Base-by-base conservation (phyloP, 1,140 invertebrate species). In the Xylocopa sonorina region DNA sequence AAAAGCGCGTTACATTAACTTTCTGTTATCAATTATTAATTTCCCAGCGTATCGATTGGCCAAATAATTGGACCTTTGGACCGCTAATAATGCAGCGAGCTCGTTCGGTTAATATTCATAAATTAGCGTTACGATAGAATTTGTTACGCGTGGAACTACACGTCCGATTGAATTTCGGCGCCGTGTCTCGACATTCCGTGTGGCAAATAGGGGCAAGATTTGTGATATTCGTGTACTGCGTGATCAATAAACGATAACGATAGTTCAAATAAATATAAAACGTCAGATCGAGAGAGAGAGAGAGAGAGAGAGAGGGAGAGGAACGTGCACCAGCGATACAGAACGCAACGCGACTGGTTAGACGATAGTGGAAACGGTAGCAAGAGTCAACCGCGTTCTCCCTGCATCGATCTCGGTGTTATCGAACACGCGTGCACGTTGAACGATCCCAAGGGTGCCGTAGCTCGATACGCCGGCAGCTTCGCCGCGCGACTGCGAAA, bases 401-500 rank as follows among this genome's bases (percentile, higher is more conserved):
- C 68, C 50, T 57, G 67, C 75, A 83, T 72, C 83, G 81, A 84
- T 84, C 71, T 71, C 51, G 41, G 50, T 48, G 57, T 84, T 84
- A 84, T 73, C 81, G 58, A 80, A 27, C 75, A 84, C 78, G 71
- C 80, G 73, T 38, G 60, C 58, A 53, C 57, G 57, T 27, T 58
- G 76, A 83, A 77, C 78, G 74, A 63, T 84, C 83, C 77, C 83
- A 3, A 1, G 82, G 82, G 82, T 48, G 78, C 41, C 60, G 69
- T 72, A 72, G 71, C 29, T 55, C 76, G 80, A 84, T 83, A 83
- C 64, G 57, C 51, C 53, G 24, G 71, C 55, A 66, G 63, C 38
- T 53, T 83, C 82, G 76, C 63, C 58, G 46, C 69, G 72, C 83
- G 83, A 84, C 83, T 80, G 78, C 82, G 72, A 84, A 84, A 84